Evolutionary conservation across 1,140 invertebrate species (phyloP).

Genomic region (Temnothorax nylanderi): DNA sequence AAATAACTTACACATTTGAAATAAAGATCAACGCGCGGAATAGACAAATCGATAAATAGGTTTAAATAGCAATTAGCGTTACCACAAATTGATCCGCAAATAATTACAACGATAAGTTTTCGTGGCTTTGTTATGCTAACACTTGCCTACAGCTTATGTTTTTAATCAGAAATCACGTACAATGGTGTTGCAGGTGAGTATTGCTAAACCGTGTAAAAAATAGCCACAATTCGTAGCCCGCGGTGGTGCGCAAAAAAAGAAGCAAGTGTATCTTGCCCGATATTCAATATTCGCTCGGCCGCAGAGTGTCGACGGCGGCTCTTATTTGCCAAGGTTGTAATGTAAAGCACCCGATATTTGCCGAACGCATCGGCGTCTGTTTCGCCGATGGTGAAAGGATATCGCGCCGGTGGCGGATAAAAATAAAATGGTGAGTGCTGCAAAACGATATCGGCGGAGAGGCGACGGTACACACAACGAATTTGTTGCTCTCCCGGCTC

Average conservation of each 20-base stretch:
- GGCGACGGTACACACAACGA: slow-evolving; percentile 49
- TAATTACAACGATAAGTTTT: neutral
- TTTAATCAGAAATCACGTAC: neutral
- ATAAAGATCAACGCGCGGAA: neutral
- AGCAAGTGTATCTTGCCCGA: neutral
- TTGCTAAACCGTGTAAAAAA: neutral
- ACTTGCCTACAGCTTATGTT: too few species aligned
- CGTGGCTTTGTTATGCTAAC: neutral
- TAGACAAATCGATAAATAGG: neutral
- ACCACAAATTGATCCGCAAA: neutral
- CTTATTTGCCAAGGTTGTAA: slow-evolving; percentile 51
- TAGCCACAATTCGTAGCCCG: neutral
- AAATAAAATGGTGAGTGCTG: slow-evolving; percentile 58
- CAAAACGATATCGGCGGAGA: slow-evolving; percentile 47
- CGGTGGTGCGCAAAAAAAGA: neutral
- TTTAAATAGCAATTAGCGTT: neutral
- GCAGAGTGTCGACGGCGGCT: slow-evolving; percentile 5
- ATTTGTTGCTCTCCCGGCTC: slow-evolving; percentile 54
- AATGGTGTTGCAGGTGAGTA: neutral
- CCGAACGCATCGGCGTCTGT: slow-evolving; percentile 30
- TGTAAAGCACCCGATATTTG: slow-evolving; percentile 43
- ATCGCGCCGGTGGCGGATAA: slow-evolving; percentile 56
- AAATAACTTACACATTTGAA: neutral
- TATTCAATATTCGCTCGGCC: slow-evolving; percentile 37
- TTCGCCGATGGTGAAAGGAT: slow-evolving; percentile 46